Base-by-base conservation (phyloP, 2,888 invertebrate genomes). In the Leptodirus hochenwartii region DNA sequence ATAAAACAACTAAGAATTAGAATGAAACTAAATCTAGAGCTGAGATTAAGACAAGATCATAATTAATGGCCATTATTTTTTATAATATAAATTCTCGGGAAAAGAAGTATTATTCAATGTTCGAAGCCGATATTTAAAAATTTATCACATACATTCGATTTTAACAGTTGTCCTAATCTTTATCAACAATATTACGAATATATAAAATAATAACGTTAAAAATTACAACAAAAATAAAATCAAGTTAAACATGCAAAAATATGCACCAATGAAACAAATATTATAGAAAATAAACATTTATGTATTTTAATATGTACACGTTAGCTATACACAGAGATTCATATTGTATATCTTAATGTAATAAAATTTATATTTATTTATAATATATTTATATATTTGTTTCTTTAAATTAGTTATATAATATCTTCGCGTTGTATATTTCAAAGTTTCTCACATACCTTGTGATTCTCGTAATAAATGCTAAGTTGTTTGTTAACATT, bases 391-490 rank as follows among this genome's bases (percentile, higher is more conserved):
- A 38, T 37, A 37, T 37, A 31, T 37, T 34, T 36, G 29, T 32
- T 28, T 29, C 30, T 34, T 37, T 30, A 28, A 31, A 34, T 14
- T 5, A 24, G 6, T 24, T 26, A 26, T 25, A 48, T 49, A 39
- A 41, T 41, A 46, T 47, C 46, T 51, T 48, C 46, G 47, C 45
- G 45, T 44, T 42, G 39, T 43, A 46, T 44, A 45, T 49, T 47
- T 47, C 42, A 44, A 47, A 45, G 44, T 43, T 41, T 49, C 45
- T 50, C 50, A 48, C 49, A 50, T 48, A 49, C 47, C 46, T 49
- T 50, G 48, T 46, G 47, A 49, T 45, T 47, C 34, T 38, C 35
- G 47, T 49, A 51, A 52, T 55, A 55, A 55, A 54, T 53, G 54
- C 54, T 55, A 53, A 39, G 25, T 43, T 45, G 45, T 43, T 44